Conservation (phyloP, 2,888 invertebrate genomes). For the Diogma glabrata region DNA sequence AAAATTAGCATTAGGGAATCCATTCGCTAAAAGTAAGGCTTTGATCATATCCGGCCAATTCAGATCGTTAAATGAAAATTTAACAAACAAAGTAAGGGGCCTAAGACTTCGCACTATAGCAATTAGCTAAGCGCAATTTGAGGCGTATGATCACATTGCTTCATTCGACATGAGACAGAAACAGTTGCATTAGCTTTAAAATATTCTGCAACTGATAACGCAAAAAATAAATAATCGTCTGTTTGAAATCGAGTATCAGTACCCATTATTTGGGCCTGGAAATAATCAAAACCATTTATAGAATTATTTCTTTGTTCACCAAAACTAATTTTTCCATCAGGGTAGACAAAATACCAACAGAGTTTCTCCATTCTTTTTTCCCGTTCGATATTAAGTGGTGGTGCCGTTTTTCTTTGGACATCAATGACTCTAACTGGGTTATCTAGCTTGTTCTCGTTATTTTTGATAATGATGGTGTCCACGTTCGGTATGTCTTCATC, state of each 20-base stretch:
- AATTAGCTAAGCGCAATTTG: too few relatives aligned
- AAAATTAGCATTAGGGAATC: background rate
- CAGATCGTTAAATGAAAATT: background rate
- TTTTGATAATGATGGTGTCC: too few relatives aligned
- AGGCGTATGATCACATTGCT: background rate
- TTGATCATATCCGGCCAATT: background rate
- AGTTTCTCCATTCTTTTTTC: too few relatives aligned
- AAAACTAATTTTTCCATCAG: background rate
- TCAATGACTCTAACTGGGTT: too few relatives aligned
- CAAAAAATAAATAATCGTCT: background rate
- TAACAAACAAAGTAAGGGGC: too few relatives aligned
- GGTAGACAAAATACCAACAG: background rate
- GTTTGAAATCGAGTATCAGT: background rate
- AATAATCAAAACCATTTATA: background rate
- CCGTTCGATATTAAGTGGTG: too few relatives aligned
- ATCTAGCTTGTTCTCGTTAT: too few relatives aligned
- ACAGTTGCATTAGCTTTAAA: background rate
- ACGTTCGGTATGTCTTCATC: too few relatives aligned
- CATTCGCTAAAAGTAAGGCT: background rate
- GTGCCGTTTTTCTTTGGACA: too few relatives aligned
- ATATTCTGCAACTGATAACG: background rate
- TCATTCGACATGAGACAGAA: background rate
- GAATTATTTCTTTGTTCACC: background rate
- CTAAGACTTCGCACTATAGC: too few relatives aligned
- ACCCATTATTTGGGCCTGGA: background rate